Evolutionary conservation across 2,113 vertebrate species (phyloP).

Genomic region (Pygathrix nemaeus): DNA sequence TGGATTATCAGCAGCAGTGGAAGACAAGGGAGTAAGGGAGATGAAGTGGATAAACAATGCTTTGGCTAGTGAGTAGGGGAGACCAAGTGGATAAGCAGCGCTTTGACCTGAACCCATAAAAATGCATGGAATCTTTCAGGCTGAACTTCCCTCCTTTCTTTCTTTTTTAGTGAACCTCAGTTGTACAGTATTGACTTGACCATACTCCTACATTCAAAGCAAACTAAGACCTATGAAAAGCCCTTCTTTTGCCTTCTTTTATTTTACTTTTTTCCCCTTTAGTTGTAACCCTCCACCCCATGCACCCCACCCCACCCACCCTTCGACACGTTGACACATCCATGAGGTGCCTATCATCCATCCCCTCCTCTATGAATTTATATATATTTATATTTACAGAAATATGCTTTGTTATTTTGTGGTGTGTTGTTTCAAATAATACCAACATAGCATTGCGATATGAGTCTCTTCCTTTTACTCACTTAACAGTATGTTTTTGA

Average conservation of each 20-base stretch:
- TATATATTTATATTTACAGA: background rate
- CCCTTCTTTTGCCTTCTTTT: background rate
- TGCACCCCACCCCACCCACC: background rate
- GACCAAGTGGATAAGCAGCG: accelerated
- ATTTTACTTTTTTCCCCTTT: background rate
- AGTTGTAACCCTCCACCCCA: background rate
- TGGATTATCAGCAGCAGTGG: no score
- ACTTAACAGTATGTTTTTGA: background rate
- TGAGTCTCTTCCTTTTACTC: background rate
- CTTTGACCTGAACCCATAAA: background rate
- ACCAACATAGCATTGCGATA: background rate
- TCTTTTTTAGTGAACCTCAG: background rate
- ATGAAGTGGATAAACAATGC: background rate
- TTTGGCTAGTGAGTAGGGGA: no score
- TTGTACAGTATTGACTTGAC: background rate
- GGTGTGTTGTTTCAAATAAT: background rate
- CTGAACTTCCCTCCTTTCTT: background rate
- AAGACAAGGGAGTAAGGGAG: no score
- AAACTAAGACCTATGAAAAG: background rate
- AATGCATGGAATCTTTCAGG: background rate
- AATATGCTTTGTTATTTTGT: background rate
- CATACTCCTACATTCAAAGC: background rate
- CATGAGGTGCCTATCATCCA: background rate
- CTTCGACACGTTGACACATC: background rate
- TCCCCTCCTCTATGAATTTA: background rate